Evolutionary conservation across 2,888 invertebrate genomes (phyloP), one percentile per base, ranked within the genome.

Genomic region (Spodoptera picta): DNA sequence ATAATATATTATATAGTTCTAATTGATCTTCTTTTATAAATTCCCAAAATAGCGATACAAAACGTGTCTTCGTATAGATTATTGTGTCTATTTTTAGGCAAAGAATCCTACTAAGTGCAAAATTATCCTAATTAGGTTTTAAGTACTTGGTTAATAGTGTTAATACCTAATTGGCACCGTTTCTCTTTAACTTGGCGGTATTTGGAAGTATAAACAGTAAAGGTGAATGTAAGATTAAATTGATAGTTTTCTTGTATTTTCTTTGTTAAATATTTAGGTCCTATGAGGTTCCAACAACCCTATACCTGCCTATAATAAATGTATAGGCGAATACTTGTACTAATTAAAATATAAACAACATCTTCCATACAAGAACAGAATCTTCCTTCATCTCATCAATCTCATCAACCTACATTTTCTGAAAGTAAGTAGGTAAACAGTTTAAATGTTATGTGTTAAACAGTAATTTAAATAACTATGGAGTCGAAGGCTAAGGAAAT

Each of bases 101-200:
- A 49, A 14, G 72, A 72, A 77, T 60, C 72, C 72, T 44, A 7
- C 31, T 5, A 60, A 72, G 67, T 72, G 72, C 57, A 0, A 23
- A 75, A 42, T 36, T 0, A 46, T 42, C 27, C 50, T 70, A 75
- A 70, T 63, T 54, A 75, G 12, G 73, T 72, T 69, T 69, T 47
- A 19, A n/a, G 23, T 27, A 27, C 36, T 36, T 36, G 36, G 36
- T 36, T 36, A 36, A 36, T 36, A 36, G 36, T 36, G 49, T 46
- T 44, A 56, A 65, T 59, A 36, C 42, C 51, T 47, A 42, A 61
- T 75, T 75, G 44, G 9, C 74, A 50, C n/a, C 42, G 14, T 27
- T 45, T 23, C n/a, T 41, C 0, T 10, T n/a, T 69, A 9, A 36
- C 36, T 1, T 36, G 36, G 1, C 1, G 4, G 4, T 27, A 27